Evolutionary conservation across 2,888 invertebrate species (phyloP).

Genomic region (Ormyrus nitidulus): DNA sequence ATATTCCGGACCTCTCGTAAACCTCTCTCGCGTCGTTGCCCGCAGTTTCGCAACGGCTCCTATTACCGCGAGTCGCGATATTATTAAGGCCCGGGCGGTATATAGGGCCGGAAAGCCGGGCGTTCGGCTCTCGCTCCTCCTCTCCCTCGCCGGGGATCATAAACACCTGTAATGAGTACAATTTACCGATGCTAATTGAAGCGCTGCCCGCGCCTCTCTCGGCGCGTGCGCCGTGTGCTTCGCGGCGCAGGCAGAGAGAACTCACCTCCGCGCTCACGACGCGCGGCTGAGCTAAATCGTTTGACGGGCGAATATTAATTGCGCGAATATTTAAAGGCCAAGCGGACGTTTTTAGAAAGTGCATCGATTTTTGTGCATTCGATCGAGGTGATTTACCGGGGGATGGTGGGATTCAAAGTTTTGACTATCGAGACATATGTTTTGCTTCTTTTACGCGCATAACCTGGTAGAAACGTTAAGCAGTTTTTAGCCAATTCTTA

Average conservation of each 20-base stretch:
- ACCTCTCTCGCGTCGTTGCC: too few species aligned
- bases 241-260: neutral
- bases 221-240: neutral
- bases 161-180: conserved; percentile 51
- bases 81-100: too few species aligned
- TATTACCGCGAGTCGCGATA: too few species aligned
- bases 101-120: neutral
- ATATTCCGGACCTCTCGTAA: too few species aligned
- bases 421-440: too few species aligned
- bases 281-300: conserved; percentile 7
- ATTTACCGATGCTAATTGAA: conserved; percentile 54
- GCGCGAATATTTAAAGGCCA: conserved; percentile 5
- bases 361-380: neutral
- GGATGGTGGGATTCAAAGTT: too few species aligned
- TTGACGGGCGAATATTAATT: conserved; percentile 37
- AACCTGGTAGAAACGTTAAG: too few species aligned
- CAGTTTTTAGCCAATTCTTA: too few species aligned
- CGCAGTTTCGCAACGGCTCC: too few species aligned
- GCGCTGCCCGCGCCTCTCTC: neutral
- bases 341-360: neutral
- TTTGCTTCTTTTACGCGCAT: too few species aligned
- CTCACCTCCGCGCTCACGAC: neutral
- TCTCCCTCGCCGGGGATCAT: conserved; percentile 7
- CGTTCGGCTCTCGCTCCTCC: neutral
- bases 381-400: too few species aligned